Evolutionary conservation across 2,888 invertebrate species (phyloP).

Genomic region (Parapristionchus giblindavisi): DNA sequence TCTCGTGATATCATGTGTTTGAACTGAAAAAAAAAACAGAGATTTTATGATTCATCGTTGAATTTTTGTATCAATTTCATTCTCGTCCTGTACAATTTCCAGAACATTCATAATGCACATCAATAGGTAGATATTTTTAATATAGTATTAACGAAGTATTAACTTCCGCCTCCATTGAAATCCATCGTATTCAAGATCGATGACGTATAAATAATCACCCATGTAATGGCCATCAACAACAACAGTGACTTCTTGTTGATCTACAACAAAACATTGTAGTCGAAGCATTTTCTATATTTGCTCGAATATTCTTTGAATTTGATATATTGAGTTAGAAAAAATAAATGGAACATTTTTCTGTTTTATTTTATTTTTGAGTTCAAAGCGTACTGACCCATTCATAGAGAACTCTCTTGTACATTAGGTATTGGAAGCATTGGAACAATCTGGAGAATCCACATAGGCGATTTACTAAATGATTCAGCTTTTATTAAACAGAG

Average conservation of each 20-base stretch:
- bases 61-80: no score
- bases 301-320: no score
- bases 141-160: not conserved
- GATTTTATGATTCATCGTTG: no score
- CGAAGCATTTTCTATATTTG: no score
- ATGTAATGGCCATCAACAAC: not conserved
- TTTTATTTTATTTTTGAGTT: no score
- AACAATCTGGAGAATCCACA: not conserved
- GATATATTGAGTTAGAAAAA: no score
- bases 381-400: not conserved
- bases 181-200: not conserved
- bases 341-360: no score
- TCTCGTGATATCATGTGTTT: no score
- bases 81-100: not conserved
- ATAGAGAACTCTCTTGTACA: slow-evolving; percentile 16
- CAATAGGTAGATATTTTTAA: no score
- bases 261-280: no score
- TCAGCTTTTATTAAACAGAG: not conserved
- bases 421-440: slow-evolving; percentile 2
- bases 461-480: not conserved
- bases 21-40: no score
- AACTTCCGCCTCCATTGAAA: not conserved
- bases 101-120: no score
- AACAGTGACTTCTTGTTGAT: slow-evolving; percentile 16
- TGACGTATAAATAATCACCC: not conserved